Conservation (phyloP, 1,140 invertebrate species). For the Hydropsyche tenuis region DNA sequence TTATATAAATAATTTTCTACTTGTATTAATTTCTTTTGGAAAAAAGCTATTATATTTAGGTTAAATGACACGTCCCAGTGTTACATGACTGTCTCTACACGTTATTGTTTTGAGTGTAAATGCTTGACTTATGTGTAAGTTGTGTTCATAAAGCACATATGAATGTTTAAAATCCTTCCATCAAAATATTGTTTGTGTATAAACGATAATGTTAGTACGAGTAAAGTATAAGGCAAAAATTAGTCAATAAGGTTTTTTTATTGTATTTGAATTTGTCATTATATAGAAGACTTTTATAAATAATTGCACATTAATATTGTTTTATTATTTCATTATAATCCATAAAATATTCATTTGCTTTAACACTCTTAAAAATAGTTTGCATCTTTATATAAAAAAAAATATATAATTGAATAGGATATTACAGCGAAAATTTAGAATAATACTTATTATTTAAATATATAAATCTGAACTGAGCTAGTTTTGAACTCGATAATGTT, state of each 20-base stretch:
- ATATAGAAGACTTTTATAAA: conserved; percentile 18
- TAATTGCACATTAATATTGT: conserved; percentile 20
- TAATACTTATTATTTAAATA: too few relatives aligned
- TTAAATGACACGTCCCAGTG: not conserved
- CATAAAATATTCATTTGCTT: too few relatives aligned
- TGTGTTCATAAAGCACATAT: conserved; percentile 3
- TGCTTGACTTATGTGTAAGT: conserved; percentile 1
- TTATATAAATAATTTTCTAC: too few relatives aligned
- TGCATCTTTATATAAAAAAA: too few relatives aligned
- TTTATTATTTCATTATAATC: not conserved
- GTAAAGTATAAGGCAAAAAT: not conserved
- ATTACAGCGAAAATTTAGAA: too few relatives aligned
- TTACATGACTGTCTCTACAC: conserved; percentile 2
- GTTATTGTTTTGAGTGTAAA: not conserved
- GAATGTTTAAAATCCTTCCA: conserved; percentile 7
- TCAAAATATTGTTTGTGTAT: not conserved
- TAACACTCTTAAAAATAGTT: too few relatives aligned
- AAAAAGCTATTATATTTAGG: too few relatives aligned
- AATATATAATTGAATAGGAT: too few relatives aligned
- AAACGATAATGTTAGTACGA: not conserved
- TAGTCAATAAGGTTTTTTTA: conserved; percentile 8
- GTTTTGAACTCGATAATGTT: too few relatives aligned
- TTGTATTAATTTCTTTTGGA: too few relatives aligned
- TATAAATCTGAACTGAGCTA: too few relatives aligned
- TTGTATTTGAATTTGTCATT: conserved; percentile 20